These are phyloP conservation scores for Platalea minor DNA, from an alignment of 2,797 vertebrate genomes.

Conservation along the genomic window DNA sequence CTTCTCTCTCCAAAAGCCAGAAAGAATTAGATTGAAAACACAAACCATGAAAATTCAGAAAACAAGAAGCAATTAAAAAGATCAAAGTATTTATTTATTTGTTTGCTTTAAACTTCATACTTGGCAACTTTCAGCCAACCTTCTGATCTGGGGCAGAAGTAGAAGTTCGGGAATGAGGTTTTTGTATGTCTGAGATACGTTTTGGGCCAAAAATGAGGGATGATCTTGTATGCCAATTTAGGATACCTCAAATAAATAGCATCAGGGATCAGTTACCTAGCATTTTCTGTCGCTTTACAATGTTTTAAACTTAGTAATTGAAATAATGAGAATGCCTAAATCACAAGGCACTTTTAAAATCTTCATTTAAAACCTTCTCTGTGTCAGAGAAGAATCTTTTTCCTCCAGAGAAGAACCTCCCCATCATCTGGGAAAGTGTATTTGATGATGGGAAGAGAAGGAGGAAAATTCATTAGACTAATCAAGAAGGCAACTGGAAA, in stretches of 20 bases:
- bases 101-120: not conserved
- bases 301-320: not conserved
- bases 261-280: not conserved
- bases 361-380: not conserved
- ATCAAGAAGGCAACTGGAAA: constrained; percentile 13
- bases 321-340: not conserved
- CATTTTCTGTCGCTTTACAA: not conserved
- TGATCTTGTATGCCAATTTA: not conserved
- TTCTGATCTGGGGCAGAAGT: not conserved
- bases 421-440: not conserved
- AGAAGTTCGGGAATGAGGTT: not conserved
- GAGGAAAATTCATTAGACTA: constrained; percentile 20
- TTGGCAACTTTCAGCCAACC: not conserved
- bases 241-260: not conserved
- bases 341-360: not conserved
- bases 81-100: not conserved
- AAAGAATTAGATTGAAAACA: not conserved
- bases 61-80: not conserved
- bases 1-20: not conserved
- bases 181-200: not conserved
- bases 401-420: not conserved
- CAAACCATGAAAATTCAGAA: not conserved
- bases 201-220: not conserved
- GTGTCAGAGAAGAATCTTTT: not conserved
- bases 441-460: not conserved